phyloP scores from a whole-genome alignment of 2,113 vertebrate genomes.

The Tragelaphus scriptus region DNA sequence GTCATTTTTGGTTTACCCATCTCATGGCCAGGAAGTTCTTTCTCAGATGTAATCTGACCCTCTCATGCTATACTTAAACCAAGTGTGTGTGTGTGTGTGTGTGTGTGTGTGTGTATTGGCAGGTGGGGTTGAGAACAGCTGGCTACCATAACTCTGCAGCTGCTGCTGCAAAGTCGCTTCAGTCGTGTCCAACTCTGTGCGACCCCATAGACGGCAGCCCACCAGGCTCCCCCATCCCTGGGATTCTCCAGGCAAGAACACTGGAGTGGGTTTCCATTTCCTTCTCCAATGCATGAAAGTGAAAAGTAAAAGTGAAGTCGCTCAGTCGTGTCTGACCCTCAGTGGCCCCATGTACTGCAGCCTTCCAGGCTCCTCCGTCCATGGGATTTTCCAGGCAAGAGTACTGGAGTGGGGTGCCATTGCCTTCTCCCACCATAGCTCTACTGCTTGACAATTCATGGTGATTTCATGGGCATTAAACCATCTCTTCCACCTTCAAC shows the following conservation, averaged over 20 bases:
- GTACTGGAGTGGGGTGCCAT: too few relatives aligned
- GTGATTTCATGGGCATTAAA: conserved; percentile 21
- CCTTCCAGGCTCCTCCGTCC: too few relatives aligned
- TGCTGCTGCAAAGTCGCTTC: not conserved
- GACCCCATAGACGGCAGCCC: too few relatives aligned
- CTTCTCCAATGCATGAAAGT: too few relatives aligned
- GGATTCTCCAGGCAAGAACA: too few relatives aligned
- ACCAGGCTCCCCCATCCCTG: too few relatives aligned
- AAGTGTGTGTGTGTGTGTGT: not conserved
- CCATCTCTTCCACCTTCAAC: not conserved
- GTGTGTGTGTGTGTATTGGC: not conserved
- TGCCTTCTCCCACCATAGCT: not conserved
- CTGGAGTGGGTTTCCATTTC: too few relatives aligned
- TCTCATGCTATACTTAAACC: not conserved
- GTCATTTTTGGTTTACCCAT: not conserved
- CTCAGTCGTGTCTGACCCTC: too few relatives aligned
- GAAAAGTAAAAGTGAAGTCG: too few relatives aligned
- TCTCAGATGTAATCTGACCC: conserved; percentile 5
- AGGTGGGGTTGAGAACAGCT: not conserved
- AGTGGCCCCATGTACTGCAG: too few relatives aligned
- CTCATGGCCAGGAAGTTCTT: conserved; percentile 4
- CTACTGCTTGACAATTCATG: not conserved
- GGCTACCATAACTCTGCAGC: not conserved
- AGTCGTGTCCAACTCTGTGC: too few relatives aligned
- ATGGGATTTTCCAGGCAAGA: too few relatives aligned